Percentiles rank a stretch among this genome's conserved stretches.
Evolutionary conservation across 1,140 invertebrate genomes (phyloP).

Genomic region (Augochlora pura): DNA sequence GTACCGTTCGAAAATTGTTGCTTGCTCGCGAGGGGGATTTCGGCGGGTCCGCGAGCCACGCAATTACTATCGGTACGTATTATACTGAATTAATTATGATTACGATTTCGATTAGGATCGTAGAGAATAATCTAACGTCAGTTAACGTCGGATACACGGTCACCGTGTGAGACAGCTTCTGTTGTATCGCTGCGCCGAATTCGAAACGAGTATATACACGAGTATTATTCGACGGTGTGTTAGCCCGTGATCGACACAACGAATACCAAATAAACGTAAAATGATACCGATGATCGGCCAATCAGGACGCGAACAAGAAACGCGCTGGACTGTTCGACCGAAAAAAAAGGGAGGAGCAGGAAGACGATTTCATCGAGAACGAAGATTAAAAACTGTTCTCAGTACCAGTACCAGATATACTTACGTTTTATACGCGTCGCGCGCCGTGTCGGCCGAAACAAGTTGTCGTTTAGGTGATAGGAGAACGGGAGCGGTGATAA

Average conservation of each 20-base stretch:
- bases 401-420: not conserved
- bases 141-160: not conserved
- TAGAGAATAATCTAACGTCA: constrained; percentile 12
- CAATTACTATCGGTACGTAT: constrained; percentile 1
- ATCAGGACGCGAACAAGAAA: not conserved
- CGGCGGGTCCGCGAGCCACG: not conserved
- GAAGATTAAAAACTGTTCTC: too few species aligned
- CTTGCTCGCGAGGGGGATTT: too few species aligned
- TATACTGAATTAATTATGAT: constrained; percentile 24
- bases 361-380: too few species aligned
- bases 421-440: constrained; percentile 45
- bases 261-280: constrained; percentile 30
- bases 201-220: not conserved
- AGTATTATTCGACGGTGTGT: constrained; percentile 2
- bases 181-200: constrained; percentile 3
- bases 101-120: constrained; percentile 36
- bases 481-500: constrained; percentile 47
- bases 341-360: too few species aligned
- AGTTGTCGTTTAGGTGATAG: constrained; percentile 56
- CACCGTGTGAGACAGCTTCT: constrained; percentile 20
- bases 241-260: constrained; percentile 56
- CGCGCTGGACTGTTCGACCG: too few species aligned
- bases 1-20: too few species aligned
- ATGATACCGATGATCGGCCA: constrained; percentile 1
- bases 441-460: constrained; percentile 15